Percentiles rank a stretch among this genome's conserved stretches.
Evolutionary conservation across 2,888 invertebrate genomes (phyloP).

Genomic region (Zootermopsis nevadensis): DNA sequence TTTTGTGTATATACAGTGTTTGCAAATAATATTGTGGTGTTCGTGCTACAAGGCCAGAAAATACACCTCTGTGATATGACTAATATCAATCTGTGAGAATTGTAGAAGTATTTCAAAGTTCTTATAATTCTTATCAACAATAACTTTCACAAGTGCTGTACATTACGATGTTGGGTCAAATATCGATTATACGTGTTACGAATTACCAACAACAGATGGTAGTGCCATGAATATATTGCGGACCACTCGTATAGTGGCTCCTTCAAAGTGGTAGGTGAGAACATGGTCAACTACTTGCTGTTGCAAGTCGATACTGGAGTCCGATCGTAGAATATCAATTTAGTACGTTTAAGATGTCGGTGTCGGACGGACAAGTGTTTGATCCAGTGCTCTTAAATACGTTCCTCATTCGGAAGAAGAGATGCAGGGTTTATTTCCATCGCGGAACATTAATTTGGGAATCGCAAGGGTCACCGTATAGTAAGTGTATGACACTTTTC

Average conservation of each 20-base stretch:
- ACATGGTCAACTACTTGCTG: not conserved
- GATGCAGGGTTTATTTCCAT: constrained; percentile 73
- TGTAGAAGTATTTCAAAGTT: not conserved
- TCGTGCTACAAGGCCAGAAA: too few relatives aligned
- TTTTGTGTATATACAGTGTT: too few relatives aligned
- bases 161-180: not conserved
- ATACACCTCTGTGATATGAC: too few relatives aligned
- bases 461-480: constrained; percentile 67
- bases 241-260: not conserved
- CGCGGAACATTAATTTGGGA: constrained; percentile 74
- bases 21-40: too few relatives aligned
- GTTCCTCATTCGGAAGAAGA: constrained; percentile 71
- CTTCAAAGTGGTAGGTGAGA: not conserved
- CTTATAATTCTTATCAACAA: not conserved
- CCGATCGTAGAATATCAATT: not conserved
- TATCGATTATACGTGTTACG: not conserved
- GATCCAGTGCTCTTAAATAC: constrained; percentile 65
- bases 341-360: constrained; percentile 34
- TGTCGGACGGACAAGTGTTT: constrained; percentile 28
- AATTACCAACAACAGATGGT: not conserved
- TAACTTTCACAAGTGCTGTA: constrained; percentile 40
- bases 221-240: not conserved
- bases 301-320: not conserved
- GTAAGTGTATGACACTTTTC: constrained; percentile 61
- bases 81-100: too few relatives aligned